phyloP scores from a whole-genome alignment of 2,888 invertebrate genomes.

The Rhodophaea formosa region DNA sequence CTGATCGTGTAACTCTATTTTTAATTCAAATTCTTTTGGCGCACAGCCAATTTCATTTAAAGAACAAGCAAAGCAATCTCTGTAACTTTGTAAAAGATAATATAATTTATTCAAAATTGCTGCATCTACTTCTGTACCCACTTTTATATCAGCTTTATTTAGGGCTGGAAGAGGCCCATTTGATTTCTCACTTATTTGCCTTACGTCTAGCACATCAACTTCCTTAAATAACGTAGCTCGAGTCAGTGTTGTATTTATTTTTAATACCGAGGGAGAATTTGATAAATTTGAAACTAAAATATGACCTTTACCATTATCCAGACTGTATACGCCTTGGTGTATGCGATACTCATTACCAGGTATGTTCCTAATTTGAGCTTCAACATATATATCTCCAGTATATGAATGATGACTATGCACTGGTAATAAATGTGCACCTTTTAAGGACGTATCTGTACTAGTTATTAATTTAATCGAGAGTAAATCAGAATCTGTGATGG shows the following conservation, averaged over 20 bases:
- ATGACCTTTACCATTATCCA: conserved; percentile 21
- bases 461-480: neutral
- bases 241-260: neutral
- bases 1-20: conserved; percentile 25
- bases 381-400: conserved; percentile 24
- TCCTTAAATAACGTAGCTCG: neutral
- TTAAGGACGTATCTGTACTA: conserved; percentile 3
- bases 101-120: conserved; percentile 14
- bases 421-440: conserved; percentile 13
- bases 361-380: conserved; percentile 21
- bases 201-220: neutral
- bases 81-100: conserved; percentile 20
- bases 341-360: conserved; percentile 25
- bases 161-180: neutral
- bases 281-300: conserved; percentile 18
- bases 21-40: conserved; percentile 22
- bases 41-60: conserved; percentile 27
- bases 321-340: conserved; percentile 22
- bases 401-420: conserved; percentile 7
- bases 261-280: neutral
- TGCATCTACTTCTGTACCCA: conserved; percentile 10
- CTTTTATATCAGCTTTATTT: conserved; percentile 20
- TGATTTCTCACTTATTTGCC: neutral
- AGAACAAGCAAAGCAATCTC: conserved; percentile 2
- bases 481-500: neutral